These are phyloP conservation scores for Centropus unirufus DNA, from an alignment of 2,113 vertebrate genomes.

Conservation along the genomic window DNA sequence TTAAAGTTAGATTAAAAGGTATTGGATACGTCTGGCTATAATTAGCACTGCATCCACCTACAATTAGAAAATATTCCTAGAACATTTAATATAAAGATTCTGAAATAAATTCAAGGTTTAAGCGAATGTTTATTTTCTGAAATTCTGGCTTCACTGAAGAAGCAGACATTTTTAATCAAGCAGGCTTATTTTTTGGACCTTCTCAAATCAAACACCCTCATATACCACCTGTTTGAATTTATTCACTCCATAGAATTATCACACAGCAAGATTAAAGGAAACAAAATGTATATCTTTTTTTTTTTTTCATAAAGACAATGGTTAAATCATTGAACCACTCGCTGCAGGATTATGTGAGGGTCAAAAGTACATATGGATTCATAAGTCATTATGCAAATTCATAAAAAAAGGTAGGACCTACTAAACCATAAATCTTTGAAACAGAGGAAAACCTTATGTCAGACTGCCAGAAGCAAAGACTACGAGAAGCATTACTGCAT, in stretches of 20 bases:
- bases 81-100: background rate
- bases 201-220: constrained; percentile 13
- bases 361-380: background rate
- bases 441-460: background rate
- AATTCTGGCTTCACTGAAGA: background rate
- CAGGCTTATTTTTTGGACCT: background rate
- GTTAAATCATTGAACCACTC: background rate
- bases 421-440: background rate
- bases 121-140: background rate
- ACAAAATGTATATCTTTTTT: background rate
- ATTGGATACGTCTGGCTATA: background rate
- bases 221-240: constrained; percentile 25
- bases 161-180: constrained; percentile 31
- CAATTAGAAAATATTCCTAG: background rate
- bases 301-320: background rate
- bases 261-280: constrained; percentile 3
- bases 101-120: background rate
- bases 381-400: background rate
- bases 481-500: background rate
- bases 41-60: background rate
- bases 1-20: background rate
- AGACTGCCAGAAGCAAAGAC: constrained; percentile 18
- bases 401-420: background rate
- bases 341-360: background rate
- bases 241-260: background rate